Base-by-base conservation (phyloP, 1,140 invertebrate genomes). In the Limonius californicus region DNA sequence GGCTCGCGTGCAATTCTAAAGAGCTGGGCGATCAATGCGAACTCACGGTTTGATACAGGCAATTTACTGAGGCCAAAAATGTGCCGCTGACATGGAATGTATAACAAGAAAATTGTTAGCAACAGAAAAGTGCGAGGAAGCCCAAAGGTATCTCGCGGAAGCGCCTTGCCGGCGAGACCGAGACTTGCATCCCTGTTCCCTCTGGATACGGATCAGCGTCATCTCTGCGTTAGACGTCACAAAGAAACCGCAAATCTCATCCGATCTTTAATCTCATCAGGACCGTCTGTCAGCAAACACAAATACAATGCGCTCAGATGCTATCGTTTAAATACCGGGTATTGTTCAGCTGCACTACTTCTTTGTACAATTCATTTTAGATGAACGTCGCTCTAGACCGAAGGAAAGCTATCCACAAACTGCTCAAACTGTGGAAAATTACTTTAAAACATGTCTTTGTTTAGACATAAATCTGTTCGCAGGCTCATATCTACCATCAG, bases 11-110 rank as follows among this genome's bases (percentile, higher is more conserved):
- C 56, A 53, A 54, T 27, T 57, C 50, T 58, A 39, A 63, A 58
- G 12, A 43, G 12, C 35, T 32, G 12, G 16, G 45, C 45, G 16
- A 50, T 50, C 45, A 21, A 50, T 50, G 20, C 16, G 45, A 45
- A 45, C 53, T 60, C 58, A 59, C 58, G 53, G 62, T 59, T 64
- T 64, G 62, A 64, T 64, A 64, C 62, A 45, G 42, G 42, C 42
- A 63, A 63, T 59, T 42, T 45, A 45, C 42, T 12, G 42, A 50
- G 27, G 57, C 58, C 59, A 64, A 64, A 64, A 64, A 64, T 64
- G 58, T 64, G 50, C 54, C 27, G 45, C 42, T 59, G 53, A 57
- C 62, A 57, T 64, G 62, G 62, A 14, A 45, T 15, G 16, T 45
- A 45, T 45, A 45, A 45, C 42, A 45, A 18, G 42, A 6, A 45